A percentile compares a stretch with the other conserved stretches of the same genome.
Evolutionary conservation across 2,113 vertebrate species (phyloP).

Genomic region (Azemiops feae): DNA sequence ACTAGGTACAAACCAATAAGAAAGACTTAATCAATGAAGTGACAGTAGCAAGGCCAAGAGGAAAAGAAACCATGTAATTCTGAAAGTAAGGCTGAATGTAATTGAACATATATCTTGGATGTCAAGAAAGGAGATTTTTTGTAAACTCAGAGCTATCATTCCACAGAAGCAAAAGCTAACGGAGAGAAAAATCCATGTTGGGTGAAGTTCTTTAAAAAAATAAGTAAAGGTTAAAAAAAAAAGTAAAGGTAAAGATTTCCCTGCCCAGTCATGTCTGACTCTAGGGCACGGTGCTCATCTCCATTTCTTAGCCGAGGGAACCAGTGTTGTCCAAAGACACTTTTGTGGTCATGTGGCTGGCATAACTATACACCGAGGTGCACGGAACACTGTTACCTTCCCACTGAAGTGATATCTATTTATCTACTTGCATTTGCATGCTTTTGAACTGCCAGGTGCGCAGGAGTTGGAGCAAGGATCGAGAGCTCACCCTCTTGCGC

Average conservation of each 20-base stretch:
- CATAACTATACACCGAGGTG: neutral
- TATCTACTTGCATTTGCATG: neutral
- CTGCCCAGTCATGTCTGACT: neutral
- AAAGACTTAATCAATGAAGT: neutral
- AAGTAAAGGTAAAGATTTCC: neutral
- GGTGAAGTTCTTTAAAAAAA: neutral
- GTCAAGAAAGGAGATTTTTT: neutral
- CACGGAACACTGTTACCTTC: neutral
- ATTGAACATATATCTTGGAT: neutral
- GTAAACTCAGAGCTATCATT: neutral
- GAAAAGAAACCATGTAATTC: neutral
- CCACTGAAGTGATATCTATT: neutral
- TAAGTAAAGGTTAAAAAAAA: neutral
- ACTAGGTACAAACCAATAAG: neutral
- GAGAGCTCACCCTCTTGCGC: neutral
- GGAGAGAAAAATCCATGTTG: neutral
- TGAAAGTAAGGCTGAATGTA: neutral
- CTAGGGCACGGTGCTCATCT: neutral
- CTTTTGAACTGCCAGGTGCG: neutral
- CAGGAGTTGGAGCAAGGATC: neutral
- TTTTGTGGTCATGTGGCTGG: neutral
- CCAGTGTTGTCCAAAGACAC: neutral
- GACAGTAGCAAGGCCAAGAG: neutral
- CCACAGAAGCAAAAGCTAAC: neutral
- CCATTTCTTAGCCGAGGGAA: neutral